Base-by-base conservation (phyloP, 2,113 vertebrate species). In the Sphaerodactylus townsendi region DNA sequence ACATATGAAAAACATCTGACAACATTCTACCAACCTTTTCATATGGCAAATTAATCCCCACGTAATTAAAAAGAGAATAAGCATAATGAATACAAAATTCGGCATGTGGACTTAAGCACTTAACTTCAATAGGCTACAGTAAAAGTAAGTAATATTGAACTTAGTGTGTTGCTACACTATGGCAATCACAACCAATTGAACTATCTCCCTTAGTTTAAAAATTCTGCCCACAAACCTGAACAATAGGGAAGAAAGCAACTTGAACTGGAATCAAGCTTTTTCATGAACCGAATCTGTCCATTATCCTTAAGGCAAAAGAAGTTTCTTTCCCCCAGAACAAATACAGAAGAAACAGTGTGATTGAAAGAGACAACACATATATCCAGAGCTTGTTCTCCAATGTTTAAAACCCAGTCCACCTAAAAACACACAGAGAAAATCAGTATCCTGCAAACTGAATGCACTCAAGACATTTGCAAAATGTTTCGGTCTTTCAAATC, bases 281-380 rank as follows among this genome's bases (percentile, higher is more conserved):
- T 99, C 98, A 99, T 99, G 95, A 98, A 99, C 79, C 97, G 97
- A 89, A 99, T 98, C 91, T 99, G 98, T 2, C 98, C 98, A 23
- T 98, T 99, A 90, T 99, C 98, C 82, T 98, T 97, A 17, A 99
- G 94, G 91, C 97, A 99, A 93, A 98, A 99, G 73, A 99, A 95
- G 93, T 98, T 99, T 87, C 98, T 97, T 93, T 99, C 99, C 1
- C 99, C 98, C 88, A 99, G 97, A 77, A 99, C 95, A 85, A 99
- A 98, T 90, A 99, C 91, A 78, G 96, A 98, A 85, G 97, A 96
- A 48, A 95, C 77, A 59, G 96, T 92, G 79, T 96, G 97, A 85
- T 96, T 97, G 88, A 97, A 97, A 62, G 96, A 96, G 39, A 97
- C 95, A 53, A 99, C 53, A 0, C 94, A 91, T 87, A 99, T 94